Conservation (phyloP, 2,797 vertebrate genomes). For the Euphonia xanthogaster region DNA sequence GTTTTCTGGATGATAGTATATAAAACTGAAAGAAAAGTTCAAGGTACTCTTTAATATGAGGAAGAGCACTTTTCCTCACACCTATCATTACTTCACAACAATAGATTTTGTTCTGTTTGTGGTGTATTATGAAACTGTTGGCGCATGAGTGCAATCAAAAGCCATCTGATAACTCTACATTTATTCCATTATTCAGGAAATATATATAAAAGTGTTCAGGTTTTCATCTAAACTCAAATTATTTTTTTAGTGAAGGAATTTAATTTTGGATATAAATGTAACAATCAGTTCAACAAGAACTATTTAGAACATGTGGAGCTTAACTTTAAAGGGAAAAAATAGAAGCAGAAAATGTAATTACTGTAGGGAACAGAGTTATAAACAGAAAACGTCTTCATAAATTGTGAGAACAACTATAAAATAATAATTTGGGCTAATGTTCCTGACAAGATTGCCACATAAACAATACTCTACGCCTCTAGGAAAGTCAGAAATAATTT, state of each 20-base stretch:
- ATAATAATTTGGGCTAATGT: constrained; percentile 19
- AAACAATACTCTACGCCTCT: neutral
- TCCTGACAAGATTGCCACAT: neutral
- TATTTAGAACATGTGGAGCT: neutral
- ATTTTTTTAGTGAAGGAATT: neutral
- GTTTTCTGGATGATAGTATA: neutral
- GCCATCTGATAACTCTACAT: neutral
- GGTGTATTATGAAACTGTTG: neutral
- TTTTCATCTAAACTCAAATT: neutral
- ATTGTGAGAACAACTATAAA: neutral
- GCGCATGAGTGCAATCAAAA: neutral
- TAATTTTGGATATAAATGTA: neutral
- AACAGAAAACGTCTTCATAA: neutral
- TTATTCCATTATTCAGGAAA: neutral
- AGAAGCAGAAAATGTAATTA: neutral
- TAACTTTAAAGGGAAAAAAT: neutral
- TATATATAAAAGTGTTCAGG: neutral
- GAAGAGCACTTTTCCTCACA: neutral
- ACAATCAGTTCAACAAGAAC: constrained; percentile 9
- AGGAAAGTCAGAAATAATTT: neutral
- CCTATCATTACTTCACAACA: neutral
- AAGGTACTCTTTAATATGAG: neutral
- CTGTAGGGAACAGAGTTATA: neutral
- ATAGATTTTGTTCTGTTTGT: neutral
- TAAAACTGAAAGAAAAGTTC: neutral